A percentile compares a stretch with the other conserved stretches of the same genome.
phyloP scores from a whole-genome alignment of 2,797 vertebrate genomes.

The Darevskia mixta region DNA sequence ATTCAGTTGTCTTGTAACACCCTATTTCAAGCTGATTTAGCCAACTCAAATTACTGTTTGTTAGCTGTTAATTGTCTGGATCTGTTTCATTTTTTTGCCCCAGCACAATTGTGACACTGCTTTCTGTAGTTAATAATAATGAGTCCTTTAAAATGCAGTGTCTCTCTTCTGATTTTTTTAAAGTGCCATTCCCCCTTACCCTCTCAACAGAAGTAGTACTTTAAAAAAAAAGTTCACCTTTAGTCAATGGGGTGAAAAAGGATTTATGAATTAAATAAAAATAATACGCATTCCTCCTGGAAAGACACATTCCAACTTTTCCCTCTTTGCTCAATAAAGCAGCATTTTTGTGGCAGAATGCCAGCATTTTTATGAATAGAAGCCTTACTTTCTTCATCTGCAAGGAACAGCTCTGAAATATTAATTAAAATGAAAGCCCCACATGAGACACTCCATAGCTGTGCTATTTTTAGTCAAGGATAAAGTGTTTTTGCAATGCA shows the following conservation, averaged over 20 bases:
- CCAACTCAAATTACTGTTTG: not conserved
- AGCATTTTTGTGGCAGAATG: slow-evolving; percentile 74
- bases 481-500: slow-evolving; percentile 55
- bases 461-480: slow-evolving; percentile 65
- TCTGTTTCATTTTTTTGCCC: fast-evolving
- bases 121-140: slow-evolving; percentile 33
- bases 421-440: slow-evolving; percentile 77
- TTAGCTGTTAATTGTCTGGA: not conserved
- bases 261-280: slow-evolving; percentile 76
- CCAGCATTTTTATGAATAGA: slow-evolving; percentile 79
- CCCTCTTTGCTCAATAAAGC: slow-evolving; percentile 66
- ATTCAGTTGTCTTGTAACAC: not conserved
- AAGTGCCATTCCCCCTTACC: not conserved
- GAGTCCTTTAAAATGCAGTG: not conserved
- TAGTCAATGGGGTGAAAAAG: slow-evolving; percentile 57
- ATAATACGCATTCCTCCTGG: slow-evolving; percentile 67
- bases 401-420: slow-evolving; percentile 76
- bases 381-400: slow-evolving; percentile 76
- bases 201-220: slow-evolving; percentile 51
- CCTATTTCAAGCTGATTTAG: not conserved
- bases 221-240: slow-evolving; percentile 56
- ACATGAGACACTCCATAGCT: slow-evolving; percentile 62
- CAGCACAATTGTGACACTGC: slow-evolving; percentile 30
- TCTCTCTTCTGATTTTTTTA: not conserved
- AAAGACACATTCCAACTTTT: slow-evolving; percentile 64